These are phyloP conservation scores for Eupithecia dodoneata DNA, from an alignment of 2,888 invertebrate species.

Conservation along the genomic window DNA sequence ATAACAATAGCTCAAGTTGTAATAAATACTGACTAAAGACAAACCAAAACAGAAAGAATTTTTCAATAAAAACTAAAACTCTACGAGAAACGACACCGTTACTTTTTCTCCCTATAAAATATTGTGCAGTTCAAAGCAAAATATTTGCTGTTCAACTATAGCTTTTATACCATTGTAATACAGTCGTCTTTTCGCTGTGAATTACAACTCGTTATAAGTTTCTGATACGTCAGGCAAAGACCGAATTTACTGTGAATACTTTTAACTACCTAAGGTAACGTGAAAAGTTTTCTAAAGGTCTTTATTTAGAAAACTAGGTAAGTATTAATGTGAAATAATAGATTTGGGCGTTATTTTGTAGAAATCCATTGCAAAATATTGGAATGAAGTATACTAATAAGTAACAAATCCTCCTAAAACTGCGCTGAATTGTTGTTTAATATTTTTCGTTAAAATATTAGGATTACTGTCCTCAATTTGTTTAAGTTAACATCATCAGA, in stretches of 20 bases:
- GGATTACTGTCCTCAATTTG: neutral
- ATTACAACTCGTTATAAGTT: constrained; percentile 58
- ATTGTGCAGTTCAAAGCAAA: constrained; percentile 13
- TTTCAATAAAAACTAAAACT: neutral
- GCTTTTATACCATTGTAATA: constrained; percentile 30
- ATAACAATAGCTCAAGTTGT: neutral
- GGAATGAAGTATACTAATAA: no score
- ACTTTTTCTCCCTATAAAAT: constrained; percentile 5
- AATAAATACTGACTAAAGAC: neutral
- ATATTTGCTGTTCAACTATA: constrained; percentile 14
- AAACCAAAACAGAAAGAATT: neutral
- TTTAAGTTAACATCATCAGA: neutral
- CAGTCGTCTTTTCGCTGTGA: constrained; percentile 28
- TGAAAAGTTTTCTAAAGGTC: neutral
- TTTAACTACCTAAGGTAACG: constrained; percentile 3
- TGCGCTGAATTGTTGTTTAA: no score
- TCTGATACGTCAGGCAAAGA: constrained; percentile 46
- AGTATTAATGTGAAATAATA: neutral
- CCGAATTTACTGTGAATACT: constrained; percentile 38
- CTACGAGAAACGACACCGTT: neutral
- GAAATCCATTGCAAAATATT: no score
- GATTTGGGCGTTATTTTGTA: no score
- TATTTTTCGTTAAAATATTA: no score
- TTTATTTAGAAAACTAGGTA: neutral
- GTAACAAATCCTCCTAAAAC: no score